Conservation (phyloP, 2,113 vertebrate genomes). For the Oryzias melastigma region DNA sequence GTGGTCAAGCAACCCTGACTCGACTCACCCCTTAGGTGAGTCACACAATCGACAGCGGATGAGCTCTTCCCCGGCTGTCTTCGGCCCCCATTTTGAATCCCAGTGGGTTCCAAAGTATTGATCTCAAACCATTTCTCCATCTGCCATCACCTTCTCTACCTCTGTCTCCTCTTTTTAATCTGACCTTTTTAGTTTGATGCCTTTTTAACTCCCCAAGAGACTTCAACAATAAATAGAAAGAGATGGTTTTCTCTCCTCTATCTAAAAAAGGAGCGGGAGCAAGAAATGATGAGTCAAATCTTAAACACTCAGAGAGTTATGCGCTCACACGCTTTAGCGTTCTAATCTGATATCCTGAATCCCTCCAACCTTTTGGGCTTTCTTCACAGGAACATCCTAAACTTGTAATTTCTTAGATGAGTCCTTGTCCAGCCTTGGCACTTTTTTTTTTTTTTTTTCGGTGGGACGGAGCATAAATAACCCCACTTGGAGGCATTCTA, state of each 20-base stretch:
- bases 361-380: no score
- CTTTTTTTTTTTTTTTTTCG: no score
- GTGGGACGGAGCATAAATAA: no score
- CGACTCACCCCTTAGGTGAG: slow-evolving; percentile 58
- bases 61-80: slow-evolving; percentile 65
- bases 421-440: no score
- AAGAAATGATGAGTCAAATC: slow-evolving; percentile 54
- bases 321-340: no score
- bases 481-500: no score
- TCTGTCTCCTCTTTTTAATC: slow-evolving; percentile 57
- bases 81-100: slow-evolving; percentile 64
- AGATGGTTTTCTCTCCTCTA: not conserved
- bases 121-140: slow-evolving; percentile 56
- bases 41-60: slow-evolving; percentile 61
- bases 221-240: slow-evolving; percentile 62
- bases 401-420: no score
- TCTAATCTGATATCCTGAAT: no score
- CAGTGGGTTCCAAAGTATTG: slow-evolving; percentile 64
- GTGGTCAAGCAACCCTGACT: slow-evolving; percentile 51
- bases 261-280: not conserved
- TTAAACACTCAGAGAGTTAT: not conserved
- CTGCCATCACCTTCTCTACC: slow-evolving; percentile 46
- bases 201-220: slow-evolving; percentile 52
- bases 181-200: slow-evolving; percentile 44
- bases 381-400: no score